These are phyloP conservation scores for Gadopsis marmoratus DNA, from an alignment of 2,797 vertebrate species.

Conservation along the genomic window DNA sequence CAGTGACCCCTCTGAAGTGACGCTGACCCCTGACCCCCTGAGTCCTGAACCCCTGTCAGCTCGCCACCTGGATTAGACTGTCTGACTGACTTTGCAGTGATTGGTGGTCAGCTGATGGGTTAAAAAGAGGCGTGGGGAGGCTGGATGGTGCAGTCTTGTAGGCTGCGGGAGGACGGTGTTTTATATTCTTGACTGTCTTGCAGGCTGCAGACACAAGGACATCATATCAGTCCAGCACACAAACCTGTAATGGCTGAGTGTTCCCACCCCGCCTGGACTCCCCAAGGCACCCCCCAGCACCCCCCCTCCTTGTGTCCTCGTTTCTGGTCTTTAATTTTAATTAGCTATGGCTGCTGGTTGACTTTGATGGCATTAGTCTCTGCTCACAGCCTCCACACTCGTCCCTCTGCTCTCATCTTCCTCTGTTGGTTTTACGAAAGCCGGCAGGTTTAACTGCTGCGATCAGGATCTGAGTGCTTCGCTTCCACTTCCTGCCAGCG, in stretches of 20 bases:
- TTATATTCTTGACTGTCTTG: not conserved
- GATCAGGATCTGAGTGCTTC: slow-evolving; percentile 63
- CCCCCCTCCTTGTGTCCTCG: not conserved
- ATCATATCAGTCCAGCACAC: slow-evolving; percentile 7
- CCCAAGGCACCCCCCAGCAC: slow-evolving; percentile 13
- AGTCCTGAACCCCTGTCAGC: slow-evolving; percentile 16
- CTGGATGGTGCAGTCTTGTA: not conserved
- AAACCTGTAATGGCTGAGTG: slow-evolving; percentile 12
- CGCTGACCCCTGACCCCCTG: slow-evolving; percentile 33
- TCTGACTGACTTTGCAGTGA: not conserved
- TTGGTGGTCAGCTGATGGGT: no score
- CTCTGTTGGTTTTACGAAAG: slow-evolving; percentile 75
- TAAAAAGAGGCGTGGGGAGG: no score
- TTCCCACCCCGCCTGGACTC: slow-evolving; percentile 4
- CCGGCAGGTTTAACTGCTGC: slow-evolving; percentile 63
- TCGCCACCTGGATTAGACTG: slow-evolving; percentile 8
- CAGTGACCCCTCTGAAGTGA: slow-evolving; percentile 58
- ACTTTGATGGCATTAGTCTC: slow-evolving; percentile 74
- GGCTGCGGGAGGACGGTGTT: slow-evolving; percentile 3
- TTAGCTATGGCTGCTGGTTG: slow-evolving; percentile 71
- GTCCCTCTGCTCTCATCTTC: slow-evolving; percentile 57
- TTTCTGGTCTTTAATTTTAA: slow-evolving; percentile 76
- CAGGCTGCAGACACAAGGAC: slow-evolving; percentile 32
- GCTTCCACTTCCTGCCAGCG: slow-evolving; percentile 63
- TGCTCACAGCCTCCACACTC: slow-evolving; percentile 51